phyloP scores from a whole-genome alignment of 2,888 invertebrate genomes.

The Drosophila silvestris region DNA sequence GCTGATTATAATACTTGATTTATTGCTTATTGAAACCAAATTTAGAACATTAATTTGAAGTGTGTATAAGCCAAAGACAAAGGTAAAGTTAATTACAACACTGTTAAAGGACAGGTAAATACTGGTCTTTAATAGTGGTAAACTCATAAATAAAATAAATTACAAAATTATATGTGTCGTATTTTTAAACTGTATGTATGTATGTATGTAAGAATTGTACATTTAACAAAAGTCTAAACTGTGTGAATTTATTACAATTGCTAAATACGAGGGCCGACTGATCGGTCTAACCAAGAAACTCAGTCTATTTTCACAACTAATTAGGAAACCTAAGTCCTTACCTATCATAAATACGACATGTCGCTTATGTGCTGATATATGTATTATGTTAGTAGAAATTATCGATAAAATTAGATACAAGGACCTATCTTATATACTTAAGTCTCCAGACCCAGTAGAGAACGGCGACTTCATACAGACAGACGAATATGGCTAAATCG shows the following conservation, averaged over 20 bases:
- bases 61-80: conserved; percentile 17
- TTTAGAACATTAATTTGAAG: conserved; percentile 13
- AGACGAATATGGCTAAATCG: neutral
- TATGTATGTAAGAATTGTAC: conserved; percentile 12
- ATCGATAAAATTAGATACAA: neutral
- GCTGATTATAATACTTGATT: conserved; percentile 9
- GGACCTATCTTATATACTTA: neutral
- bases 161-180: neutral
- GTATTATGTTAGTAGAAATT: neutral
- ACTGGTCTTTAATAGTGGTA: conserved; percentile 2
- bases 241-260: neutral
- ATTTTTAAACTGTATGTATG: conserved; percentile 8
- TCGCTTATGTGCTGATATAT: neutral
- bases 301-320: neutral
- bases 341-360: neutral
- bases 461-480: neutral
- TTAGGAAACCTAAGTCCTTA: neutral
- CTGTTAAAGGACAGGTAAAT: neutral
- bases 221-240: conserved; percentile 1
- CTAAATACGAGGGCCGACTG: conserved; percentile 2
- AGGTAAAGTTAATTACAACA: conserved; percentile 5
- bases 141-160: neutral
- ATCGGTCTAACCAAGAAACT: neutral
- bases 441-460: neutral
- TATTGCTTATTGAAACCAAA: conserved; percentile 1